phyloP scores from a whole-genome alignment of 2,113 vertebrate species.

The Sturnira hondurensis region DNA sequence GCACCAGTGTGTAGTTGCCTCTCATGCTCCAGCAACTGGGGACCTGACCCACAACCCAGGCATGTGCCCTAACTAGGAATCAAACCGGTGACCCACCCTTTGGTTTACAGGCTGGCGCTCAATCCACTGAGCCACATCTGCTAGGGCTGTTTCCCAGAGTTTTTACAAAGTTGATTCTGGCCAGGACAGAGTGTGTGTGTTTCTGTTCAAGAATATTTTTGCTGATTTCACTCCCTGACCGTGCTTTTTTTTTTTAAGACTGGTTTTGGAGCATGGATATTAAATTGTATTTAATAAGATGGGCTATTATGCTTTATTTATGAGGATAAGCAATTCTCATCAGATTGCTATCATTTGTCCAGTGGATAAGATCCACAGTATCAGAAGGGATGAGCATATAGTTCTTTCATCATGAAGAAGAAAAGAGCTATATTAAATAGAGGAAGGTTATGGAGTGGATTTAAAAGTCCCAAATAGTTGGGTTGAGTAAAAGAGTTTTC shows the following conservation, averaged over 20 bases:
- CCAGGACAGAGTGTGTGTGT: no score
- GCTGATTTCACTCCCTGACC: background rate
- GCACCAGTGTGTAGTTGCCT: no score
- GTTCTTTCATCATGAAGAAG: background rate
- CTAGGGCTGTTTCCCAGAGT: background rate
- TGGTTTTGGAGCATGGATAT: background rate
- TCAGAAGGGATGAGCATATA: background rate
- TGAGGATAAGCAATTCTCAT: background rate
- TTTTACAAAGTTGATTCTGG: background rate
- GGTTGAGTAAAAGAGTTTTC: background rate
- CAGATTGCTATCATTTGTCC: background rate
- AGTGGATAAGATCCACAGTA: background rate
- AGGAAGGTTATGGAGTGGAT: background rate
- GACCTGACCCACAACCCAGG: no score
- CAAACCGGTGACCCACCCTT: no score
- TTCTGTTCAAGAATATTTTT: background rate
- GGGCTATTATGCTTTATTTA: background rate
- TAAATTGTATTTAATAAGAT: background rate
- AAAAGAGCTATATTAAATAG: background rate
- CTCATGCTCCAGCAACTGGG: no score
- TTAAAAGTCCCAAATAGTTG: background rate
- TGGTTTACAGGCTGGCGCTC: no score
- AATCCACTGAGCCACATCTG: no score
- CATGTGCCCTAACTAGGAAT: no score
- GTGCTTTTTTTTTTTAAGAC: background rate